Evolutionary conservation across 2,888 invertebrate genomes (phyloP).

Genomic region (Epinotia brunnichana): DNA sequence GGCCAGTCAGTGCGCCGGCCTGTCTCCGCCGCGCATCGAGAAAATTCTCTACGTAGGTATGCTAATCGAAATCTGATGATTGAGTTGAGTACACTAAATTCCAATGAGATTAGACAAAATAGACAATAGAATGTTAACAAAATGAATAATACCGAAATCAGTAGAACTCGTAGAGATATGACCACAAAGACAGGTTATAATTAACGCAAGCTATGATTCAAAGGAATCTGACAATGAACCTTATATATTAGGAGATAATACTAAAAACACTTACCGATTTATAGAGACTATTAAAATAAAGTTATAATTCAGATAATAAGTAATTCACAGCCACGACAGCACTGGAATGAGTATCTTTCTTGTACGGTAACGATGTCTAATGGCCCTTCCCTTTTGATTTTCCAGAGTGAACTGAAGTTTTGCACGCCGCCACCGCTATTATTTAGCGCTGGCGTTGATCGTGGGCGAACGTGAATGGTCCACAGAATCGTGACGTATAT

Average conservation of each 20-base stretch:
- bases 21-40: conserved; percentile 60
- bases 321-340: conserved; percentile 68
- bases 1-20: conserved; percentile 67
- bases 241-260: conserved; percentile 2
- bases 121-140: neutral
- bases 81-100: neutral
- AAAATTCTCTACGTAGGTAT: conserved; percentile 60
- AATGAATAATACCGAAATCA: neutral
- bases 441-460: conserved; percentile 84
- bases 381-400: conserved; percentile 68
- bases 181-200: conserved; percentile 42
- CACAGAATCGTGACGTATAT: conserved; percentile 72
- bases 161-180: neutral
- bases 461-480: conserved; percentile 84
- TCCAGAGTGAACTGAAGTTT: conserved; percentile 77
- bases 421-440: conserved; percentile 75
- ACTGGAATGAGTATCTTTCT: conserved; percentile 63
- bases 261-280: conserved; percentile 59
- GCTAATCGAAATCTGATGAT: conserved; percentile 26
- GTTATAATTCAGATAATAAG: conserved; percentile 52
- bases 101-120: conserved; percentile 18
- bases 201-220: conserved; percentile 23
- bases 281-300: conserved; percentile 50
- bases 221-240: conserved; percentile 31
- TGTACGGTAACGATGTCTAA: conserved; percentile 55